phyloP scores from a whole-genome alignment of 2,888 invertebrate species.

The Peribatodes rhomboidaria region DNA sequence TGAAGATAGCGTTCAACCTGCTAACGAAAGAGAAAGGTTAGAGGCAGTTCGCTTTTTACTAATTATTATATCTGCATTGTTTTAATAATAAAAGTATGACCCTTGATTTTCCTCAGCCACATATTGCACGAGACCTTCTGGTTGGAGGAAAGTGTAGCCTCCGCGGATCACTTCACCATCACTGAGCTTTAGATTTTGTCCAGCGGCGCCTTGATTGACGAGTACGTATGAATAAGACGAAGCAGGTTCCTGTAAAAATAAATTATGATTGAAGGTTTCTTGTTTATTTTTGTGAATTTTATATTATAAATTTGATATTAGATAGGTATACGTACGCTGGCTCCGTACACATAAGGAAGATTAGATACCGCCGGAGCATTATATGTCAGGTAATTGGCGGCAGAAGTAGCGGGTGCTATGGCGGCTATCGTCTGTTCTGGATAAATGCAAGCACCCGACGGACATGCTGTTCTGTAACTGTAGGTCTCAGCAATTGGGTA shows the following conservation, averaged over 20 bases:
- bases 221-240: constrained; percentile 84
- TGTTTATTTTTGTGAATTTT: neutral
- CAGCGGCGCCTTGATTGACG: constrained; percentile 84
- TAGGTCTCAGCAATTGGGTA: constrained; percentile 57
- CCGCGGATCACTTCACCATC: constrained; percentile 84
- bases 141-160: constrained; percentile 83
- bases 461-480: constrained; percentile 67
- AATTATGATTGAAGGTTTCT: neutral
- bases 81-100: constrained; percentile 54
- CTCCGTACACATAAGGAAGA: constrained; percentile 61
- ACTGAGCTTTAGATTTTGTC: constrained; percentile 81
- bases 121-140: constrained; percentile 84
- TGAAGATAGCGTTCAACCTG: constrained; percentile 79
- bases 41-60: constrained; percentile 12
- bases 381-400: constrained; percentile 65
- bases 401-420: constrained; percentile 55
- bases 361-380: constrained; percentile 58
- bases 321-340: constrained; percentile 20
- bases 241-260: constrained; percentile 56
- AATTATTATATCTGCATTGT: constrained; percentile 14
- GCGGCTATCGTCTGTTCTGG: constrained; percentile 58
- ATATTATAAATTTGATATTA: neutral
- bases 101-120: constrained; percentile 84
- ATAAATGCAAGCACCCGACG: constrained; percentile 52
- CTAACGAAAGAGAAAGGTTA: constrained; percentile 26